Percentiles rank a stretch among this genome's conserved stretches.
These are phyloP conservation scores for Campylorhamphus procurvoides DNA, from an alignment of 2,113 vertebrate genomes.

Conservation along the genomic window DNA sequence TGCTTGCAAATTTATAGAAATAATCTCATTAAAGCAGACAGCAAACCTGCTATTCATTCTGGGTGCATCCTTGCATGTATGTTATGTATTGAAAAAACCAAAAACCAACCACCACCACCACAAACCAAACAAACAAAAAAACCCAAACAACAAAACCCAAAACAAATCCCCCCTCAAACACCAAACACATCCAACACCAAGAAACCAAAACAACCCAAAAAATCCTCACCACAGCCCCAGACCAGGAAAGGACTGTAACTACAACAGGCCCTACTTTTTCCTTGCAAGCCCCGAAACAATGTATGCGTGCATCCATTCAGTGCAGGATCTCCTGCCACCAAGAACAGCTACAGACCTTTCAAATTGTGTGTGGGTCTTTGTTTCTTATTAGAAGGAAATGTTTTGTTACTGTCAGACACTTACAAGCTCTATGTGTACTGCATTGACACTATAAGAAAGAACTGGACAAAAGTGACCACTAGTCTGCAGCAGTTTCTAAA, in stretches of 20 bases:
- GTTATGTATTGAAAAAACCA: neutral
- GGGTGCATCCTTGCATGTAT: neutral
- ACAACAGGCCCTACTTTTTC: neutral
- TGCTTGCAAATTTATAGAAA: neutral
- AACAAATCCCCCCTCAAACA: neutral
- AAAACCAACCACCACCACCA: neutral
- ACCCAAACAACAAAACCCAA: neutral
- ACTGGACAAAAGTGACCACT: neutral
- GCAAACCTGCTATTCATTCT: neutral
- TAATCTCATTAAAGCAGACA: neutral
- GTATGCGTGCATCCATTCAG: neutral
- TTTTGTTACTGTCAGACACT: neutral
- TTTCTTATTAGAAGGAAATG: neutral
- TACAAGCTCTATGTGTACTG: neutral
- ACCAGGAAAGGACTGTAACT: neutral
- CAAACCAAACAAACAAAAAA: neutral
- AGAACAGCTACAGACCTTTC: neutral
- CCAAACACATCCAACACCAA: neutral
- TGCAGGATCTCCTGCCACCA: neutral
- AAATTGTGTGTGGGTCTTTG: neutral
- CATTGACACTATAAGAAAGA: neutral
- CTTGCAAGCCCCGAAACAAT: neutral
- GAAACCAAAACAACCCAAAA: neutral
- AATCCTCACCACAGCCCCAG: neutral
- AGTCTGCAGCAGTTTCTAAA: neutral